Conservation (phyloP, 2,113 vertebrate genomes). For the Rhinolophus sinicus region DNA sequence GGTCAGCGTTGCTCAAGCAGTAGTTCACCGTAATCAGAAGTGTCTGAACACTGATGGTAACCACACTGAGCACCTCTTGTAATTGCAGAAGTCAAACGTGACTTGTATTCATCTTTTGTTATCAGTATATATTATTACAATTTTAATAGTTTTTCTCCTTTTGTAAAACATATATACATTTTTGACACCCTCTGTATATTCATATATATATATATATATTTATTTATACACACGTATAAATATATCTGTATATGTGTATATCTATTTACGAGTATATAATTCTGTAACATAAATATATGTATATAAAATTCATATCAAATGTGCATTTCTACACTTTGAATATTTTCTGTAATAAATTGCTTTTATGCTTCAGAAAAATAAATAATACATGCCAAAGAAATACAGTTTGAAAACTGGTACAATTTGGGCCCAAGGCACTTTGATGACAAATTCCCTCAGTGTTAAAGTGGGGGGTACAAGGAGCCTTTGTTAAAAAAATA, state of each 20-base stretch:
- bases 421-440: neutral
- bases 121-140: too few species aligned
- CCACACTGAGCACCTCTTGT: too few species aligned
- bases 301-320: neutral
- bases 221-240: neutral
- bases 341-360: neutral
- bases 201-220: too few species aligned
- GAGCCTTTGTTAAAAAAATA: neutral
- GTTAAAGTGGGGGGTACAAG: fast-evolving
- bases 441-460: neutral
- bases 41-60: too few species aligned
- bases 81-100: too few species aligned
- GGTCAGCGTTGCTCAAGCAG: too few species aligned
- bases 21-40: too few species aligned
- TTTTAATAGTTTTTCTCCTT: too few species aligned
- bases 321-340: neutral
- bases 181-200: too few species aligned
- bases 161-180: too few species aligned
- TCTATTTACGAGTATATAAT: neutral
- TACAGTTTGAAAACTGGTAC: neutral
- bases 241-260: neutral
- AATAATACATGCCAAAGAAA: neutral
- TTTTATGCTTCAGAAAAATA: neutral
- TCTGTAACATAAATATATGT: neutral
- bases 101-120: too few species aligned